Evolutionary conservation across 1,140 invertebrate genomes (phyloP), one percentile per base, ranked within the genome.

Genomic region (Diploscapter pachys): DNA sequence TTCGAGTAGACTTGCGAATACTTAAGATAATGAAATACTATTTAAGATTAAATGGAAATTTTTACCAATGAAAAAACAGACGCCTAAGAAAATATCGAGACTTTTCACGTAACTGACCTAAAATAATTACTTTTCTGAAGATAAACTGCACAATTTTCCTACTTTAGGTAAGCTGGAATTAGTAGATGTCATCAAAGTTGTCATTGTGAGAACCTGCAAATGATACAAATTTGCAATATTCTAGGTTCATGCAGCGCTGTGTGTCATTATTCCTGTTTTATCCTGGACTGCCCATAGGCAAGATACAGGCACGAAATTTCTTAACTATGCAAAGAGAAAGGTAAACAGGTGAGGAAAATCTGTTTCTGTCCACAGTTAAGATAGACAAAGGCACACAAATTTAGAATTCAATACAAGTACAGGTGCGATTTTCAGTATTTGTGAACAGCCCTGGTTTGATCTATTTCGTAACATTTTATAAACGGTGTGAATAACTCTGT

Each of bases 21-120:
- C 83, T 81, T 55, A 77, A 81, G 73, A 51, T 8, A 31, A 4
- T 2, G 52, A 51, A 13, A 6, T 66, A 2, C 57, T 54, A 59
- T 4, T 65, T 13, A 54, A 72, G 50, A 57, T 66, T 59, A 6
- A 59, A 62, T 59, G 6, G 3, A 53, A 61, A 31, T 51, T n/a
- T 57, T 72, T 69, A 84, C 84, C 83, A 57, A 86, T 84, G 50
- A 86, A 82, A 66, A 86, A 86, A 71, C 83, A 86, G 11, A 82
- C 80, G 13, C 83, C 83, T 5, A 86, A 77, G 72, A 86, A 86
- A 51, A 86, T 83, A 74, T 86, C 85, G 55, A 86, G 67, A 67
- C 73, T 72, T 69, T 86, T 86, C 8, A 86, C 78, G 69, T 86
- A 86, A n/a, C 76, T 80, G 86, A 98, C 96, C 31, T 31, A 89